Evolutionary conservation across 2,797 vertebrate species (phyloP).

Genomic region (Sibirionetta formosa): DNA sequence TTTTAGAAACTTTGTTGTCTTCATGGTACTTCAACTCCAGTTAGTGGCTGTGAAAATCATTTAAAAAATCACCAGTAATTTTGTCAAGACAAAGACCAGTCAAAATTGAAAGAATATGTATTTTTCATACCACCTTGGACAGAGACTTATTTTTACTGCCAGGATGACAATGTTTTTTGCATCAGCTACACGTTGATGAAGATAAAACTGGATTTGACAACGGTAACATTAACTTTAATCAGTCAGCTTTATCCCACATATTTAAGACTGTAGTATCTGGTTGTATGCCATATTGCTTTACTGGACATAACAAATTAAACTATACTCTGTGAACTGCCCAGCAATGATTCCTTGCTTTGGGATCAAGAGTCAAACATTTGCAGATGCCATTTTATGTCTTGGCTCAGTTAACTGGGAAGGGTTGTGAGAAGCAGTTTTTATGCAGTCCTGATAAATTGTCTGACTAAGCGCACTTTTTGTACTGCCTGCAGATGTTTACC

Average conservation of each 20-base stretch:
- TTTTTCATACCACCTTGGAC: neutral
- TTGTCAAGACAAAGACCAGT: neutral
- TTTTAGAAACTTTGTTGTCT: neutral
- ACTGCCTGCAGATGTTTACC: conserved; percentile 33
- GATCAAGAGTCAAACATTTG: conserved; percentile 39
- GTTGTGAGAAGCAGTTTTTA: conserved; percentile 30
- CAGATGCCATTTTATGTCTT: conserved; percentile 34
- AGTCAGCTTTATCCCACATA: neutral
- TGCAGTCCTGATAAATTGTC: neutral
- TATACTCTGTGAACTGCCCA: neutral
- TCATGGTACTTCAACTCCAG: neutral
- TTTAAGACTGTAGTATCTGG: neutral
- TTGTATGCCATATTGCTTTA: neutral
- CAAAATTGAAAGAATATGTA: neutral
- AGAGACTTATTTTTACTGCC: neutral
- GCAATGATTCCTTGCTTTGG: conserved; percentile 17
- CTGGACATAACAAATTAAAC: accelerated
- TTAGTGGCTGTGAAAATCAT: neutral
- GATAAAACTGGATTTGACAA: neutral
- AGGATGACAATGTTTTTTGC: neutral
- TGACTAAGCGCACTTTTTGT: conserved; percentile 35
- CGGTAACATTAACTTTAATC: neutral
- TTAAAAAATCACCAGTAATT: neutral
- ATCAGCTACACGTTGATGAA: neutral
- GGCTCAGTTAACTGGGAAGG: conserved; percentile 26